A percentile compares a stretch with the other conserved stretches of the same genome.
Conservation (phyloP, 2,888 invertebrate species). For the Morinoia aosen region DNA sequence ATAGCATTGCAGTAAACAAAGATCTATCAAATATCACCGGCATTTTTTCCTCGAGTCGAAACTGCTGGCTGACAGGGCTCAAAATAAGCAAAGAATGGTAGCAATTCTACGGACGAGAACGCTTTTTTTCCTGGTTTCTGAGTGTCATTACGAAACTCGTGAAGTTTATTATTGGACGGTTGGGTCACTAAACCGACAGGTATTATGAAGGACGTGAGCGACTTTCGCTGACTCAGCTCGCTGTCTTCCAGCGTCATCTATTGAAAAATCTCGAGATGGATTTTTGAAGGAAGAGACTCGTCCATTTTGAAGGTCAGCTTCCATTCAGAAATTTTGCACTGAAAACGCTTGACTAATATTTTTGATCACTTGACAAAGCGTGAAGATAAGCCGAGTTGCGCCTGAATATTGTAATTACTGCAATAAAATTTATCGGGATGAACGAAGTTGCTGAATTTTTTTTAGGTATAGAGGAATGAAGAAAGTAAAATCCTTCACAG, state of each 20-base stretch:
- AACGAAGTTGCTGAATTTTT: background rate
- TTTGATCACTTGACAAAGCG: background rate
- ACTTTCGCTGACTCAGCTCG: constrained; percentile 32
- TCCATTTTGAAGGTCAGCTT: constrained; percentile 33
- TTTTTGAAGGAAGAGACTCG: background rate
- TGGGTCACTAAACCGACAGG: constrained; percentile 47
- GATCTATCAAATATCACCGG: background rate
- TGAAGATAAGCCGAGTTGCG: background rate
- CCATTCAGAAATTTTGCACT: background rate
- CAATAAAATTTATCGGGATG: background rate
- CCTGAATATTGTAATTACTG: background rate
- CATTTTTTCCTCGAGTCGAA: background rate
- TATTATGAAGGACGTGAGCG: constrained; percentile 42
- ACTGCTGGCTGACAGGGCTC: background rate
- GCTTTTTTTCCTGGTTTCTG: background rate
- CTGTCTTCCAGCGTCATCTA: background rate
- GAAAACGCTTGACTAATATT: background rate
- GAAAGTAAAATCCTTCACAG: background rate
- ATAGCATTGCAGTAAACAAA: background rate
- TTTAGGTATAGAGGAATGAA: background rate
- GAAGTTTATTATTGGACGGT: constrained; percentile 34
- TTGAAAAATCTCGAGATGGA: constrained; percentile 33
- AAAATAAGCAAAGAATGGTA: background rate
- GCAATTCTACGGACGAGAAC: background rate
- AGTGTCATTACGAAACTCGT: constrained; percentile 42